Conservation (phyloP, 2,888 invertebrate species). For the Hirtodrosophila duncani region DNA sequence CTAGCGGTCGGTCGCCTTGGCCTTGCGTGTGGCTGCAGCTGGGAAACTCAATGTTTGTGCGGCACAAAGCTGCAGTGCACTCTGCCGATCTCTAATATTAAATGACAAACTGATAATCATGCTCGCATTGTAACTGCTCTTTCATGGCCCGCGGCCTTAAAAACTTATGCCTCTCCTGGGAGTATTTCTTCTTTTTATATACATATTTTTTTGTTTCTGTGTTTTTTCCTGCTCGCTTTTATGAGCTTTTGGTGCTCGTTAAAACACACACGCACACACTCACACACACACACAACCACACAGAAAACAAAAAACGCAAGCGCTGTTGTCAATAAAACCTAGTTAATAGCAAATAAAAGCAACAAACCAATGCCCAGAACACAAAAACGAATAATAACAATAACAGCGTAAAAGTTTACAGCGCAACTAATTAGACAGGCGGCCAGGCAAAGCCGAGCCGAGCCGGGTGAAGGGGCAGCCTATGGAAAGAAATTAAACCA, state of each 20-base stretch:
- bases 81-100: slow-evolving; percentile 57
- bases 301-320: slow-evolving; percentile 24
- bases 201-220: neutral
- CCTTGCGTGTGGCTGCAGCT: slow-evolving; percentile 35
- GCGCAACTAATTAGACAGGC: slow-evolving; percentile 61
- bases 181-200: slow-evolving; percentile 30
- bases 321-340: slow-evolving; percentile 59
- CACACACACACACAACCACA: slow-evolving; percentile 12
- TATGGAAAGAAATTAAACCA: too few relatives aligned
- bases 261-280: slow-evolving; percentile 47
- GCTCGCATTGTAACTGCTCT: too few relatives aligned
- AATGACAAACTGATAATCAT: slow-evolving; percentile 68
- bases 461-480: too few relatives aligned
- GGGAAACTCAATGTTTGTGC: slow-evolving; percentile 9
- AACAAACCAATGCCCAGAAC: slow-evolving; percentile 54
- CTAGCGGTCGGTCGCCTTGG: slow-evolving; percentile 18
- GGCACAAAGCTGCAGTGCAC: slow-evolving; percentile 34
- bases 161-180: slow-evolving; percentile 57
- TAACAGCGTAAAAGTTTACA: slow-evolving; percentile 60
- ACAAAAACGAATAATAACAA: slow-evolving; percentile 50
- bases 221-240: slow-evolving; percentile 32
- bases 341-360: slow-evolving; percentile 69
- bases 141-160: slow-evolving; percentile 26
- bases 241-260: too few relatives aligned
- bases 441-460: too few relatives aligned